These are phyloP conservation scores for Gopherus evgoodei DNA, from an alignment of 2,113 vertebrate species.

Conservation along the genomic window DNA sequence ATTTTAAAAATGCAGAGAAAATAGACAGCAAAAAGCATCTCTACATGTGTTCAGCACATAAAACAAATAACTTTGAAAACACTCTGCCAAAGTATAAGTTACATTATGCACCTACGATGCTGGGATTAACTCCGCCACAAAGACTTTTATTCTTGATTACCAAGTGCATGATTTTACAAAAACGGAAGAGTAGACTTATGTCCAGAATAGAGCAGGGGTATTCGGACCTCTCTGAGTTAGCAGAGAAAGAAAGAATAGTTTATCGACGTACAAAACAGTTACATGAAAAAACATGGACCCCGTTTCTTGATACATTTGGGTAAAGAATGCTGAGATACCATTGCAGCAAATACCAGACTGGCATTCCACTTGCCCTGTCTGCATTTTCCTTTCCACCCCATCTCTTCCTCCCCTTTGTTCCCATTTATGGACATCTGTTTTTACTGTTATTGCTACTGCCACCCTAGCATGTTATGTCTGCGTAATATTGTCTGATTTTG, in stretches of 20 bases:
- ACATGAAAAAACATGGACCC: not conserved
- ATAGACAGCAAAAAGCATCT: not conserved
- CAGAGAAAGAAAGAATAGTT: not conserved
- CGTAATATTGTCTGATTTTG: not conserved
- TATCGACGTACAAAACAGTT: not conserved
- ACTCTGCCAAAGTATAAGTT: not conserved
- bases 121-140: not conserved
- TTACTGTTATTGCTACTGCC: not conserved
- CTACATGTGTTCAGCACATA: not conserved
- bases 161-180: not conserved
- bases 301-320: not conserved
- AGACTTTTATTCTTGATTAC: not conserved
- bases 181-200: not conserved
- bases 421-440: not conserved
- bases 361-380: not conserved
- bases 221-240: not conserved
- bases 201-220: not conserved
- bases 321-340: not conserved
- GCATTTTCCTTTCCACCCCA: not conserved
- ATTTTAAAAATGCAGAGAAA: not conserved
- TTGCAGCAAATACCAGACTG: not conserved
- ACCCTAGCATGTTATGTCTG: not conserved
- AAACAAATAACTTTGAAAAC: not conserved
- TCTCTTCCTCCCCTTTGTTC: not conserved
- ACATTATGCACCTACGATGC: not conserved